These are phyloP conservation scores for Drosophila differens DNA, from an alignment of 2,888 invertebrate species.

Conservation along the genomic window DNA sequence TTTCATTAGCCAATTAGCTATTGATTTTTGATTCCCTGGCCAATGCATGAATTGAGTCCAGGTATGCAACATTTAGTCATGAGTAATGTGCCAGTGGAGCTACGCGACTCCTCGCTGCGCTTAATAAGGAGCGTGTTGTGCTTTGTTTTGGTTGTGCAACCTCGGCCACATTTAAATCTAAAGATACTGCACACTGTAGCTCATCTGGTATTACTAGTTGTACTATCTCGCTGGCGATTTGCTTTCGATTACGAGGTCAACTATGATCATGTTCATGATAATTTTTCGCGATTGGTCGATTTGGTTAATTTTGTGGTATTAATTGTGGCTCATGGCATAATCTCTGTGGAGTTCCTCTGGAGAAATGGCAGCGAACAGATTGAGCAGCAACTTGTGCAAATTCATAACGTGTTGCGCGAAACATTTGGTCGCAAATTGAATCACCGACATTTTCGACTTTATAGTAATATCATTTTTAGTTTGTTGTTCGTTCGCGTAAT, in stretches of 20 bases:
- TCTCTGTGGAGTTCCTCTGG: constrained; percentile 41
- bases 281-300: constrained; percentile 27
- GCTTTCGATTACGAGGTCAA: constrained; percentile 27
- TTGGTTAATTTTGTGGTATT: constrained; percentile 33
- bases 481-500: constrained; percentile 23
- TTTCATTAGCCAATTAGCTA: constrained; percentile 38
- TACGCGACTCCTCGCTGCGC: constrained; percentile 24
- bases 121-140: constrained; percentile 29
- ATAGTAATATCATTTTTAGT: constrained; percentile 11
- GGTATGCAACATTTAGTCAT: constrained; percentile 27
- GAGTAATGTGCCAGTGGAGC: constrained; percentile 13
- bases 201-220: constrained; percentile 15
- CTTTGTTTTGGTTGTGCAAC: constrained; percentile 17
- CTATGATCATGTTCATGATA: constrained; percentile 31
- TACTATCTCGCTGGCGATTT: constrained; percentile 23
- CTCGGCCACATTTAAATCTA: constrained; percentile 1
- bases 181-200: constrained; percentile 14
- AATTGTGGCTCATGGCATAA: constrained; percentile 28
- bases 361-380: constrained; percentile 22
- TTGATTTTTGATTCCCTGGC: neutral
- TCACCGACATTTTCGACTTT: neutral
- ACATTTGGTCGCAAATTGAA: constrained; percentile 30
- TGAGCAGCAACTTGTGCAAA: constrained; percentile 22
- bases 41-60: neutral
- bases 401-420: constrained; percentile 14